Evolutionary conservation across 2,888 invertebrate species (phyloP), one percentile per base, ranked within the genome.

Genomic region (Drosophila cognata): DNA sequence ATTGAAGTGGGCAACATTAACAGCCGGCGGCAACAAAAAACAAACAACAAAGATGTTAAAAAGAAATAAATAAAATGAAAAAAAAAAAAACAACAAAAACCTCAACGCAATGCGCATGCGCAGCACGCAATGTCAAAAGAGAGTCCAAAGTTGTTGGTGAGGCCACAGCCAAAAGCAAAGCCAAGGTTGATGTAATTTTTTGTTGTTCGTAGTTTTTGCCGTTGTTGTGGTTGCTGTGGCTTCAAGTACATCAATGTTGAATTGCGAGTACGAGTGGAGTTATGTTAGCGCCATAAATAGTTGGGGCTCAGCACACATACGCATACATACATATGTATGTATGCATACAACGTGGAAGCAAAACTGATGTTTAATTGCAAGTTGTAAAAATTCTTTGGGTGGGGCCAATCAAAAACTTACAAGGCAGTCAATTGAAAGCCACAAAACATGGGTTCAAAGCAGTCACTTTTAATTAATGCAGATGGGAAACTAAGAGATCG

Each of bases 71-170:
- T 46, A 35, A 29, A 46, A 18, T 28, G 60, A 63, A 50, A 51
- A 58, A 8, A 63, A 63, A 50, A 51, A 58, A 8, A 55, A 61
- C 18, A 70, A 66, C 69, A 71, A 70, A 36, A 70, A 33, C 67
- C 48, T 38, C 60, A 79, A 81, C 71, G 79, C 71, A 89, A 71
- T 72, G 89, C 87, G 82, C 85, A 89, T 87, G 88, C 89, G 88
- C 89, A 78, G 64, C 89, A 89, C 82, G 90, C 90, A 85, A 89
- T 74, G 78, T 73, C 88, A 78, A 87, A 88, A 84, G 79, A 88
- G 69, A 70, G 65, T 60, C 65, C 38, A 61, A 63, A 59, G 79
- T 56, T 69, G 64, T 57, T 64, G 64, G 58, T 21, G 58, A 50
- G 71, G 67, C 63, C 59, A 60, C 41, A 69, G 61, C 65, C 71